Percentiles rank a stretch among this genome's conserved stretches.
These are phyloP conservation scores for Desmophyllum pertusum DNA, from an alignment of 92 coral and sea anemone species.

Conservation along the genomic window DNA sequence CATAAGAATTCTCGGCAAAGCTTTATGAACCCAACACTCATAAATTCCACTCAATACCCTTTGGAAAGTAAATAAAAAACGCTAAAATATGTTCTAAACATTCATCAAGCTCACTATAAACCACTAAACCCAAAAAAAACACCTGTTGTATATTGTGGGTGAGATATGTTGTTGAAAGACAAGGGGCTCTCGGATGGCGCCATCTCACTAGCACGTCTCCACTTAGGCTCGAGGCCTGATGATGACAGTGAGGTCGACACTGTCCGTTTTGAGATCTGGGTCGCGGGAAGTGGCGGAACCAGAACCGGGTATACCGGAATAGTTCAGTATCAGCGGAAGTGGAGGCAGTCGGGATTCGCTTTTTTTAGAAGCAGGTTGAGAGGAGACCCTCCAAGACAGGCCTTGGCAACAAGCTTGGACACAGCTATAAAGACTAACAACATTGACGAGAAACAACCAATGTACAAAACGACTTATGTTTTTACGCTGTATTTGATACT, in stretches of 20 bases:
- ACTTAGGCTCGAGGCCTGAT: conserved; percentile 80
- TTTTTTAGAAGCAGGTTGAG: conserved; percentile 41
- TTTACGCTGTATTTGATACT: too few species aligned
- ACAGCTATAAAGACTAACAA: conserved; percentile 43
- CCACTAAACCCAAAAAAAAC: background rate
- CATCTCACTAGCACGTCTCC: conserved; percentile 85
- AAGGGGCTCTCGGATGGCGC: conserved; percentile 63
- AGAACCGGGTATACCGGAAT: conserved; percentile 34
- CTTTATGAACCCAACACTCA: too few species aligned
- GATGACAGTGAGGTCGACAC: conserved; percentile 82
- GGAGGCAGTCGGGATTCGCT: conserved; percentile 14
- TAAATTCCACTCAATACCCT: too few species aligned
- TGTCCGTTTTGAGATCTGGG: conserved; percentile 68
- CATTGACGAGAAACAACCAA: background rate
- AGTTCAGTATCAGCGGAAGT: conserved; percentile 52
- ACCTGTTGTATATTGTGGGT: conserved; percentile 86
- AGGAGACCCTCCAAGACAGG: conserved; percentile 57
- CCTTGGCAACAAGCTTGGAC: conserved; percentile 66
- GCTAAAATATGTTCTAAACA: too few species aligned
- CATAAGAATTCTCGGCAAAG: too few species aligned
- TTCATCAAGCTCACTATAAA: background rate
- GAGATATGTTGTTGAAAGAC: conserved; percentile 76
- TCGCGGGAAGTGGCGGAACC: conserved; percentile 55
- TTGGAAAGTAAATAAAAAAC: too few species aligned
- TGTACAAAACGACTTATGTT: background rate